Conservation (phyloP, 2,888 invertebrate species). For the Chrysodeixis includens region DNA sequence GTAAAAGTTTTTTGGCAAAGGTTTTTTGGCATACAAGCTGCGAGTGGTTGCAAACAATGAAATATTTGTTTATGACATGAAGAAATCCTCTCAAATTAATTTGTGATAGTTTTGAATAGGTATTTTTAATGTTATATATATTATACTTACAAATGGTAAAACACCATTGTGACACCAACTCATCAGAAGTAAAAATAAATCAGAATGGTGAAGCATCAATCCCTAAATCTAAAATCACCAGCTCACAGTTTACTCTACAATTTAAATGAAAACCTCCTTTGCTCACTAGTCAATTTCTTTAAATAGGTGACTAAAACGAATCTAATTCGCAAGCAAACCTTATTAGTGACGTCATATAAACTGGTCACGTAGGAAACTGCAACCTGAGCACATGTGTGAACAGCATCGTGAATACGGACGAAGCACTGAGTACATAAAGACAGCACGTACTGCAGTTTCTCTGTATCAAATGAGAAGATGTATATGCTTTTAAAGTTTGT, state of each 20-base stretch:
- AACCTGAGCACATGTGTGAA: slow-evolving; percentile 3
- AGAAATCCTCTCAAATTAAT: too few species aligned
- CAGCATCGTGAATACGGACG: background rate
- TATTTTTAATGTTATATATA: too few species aligned
- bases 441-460: slow-evolving; percentile 1
- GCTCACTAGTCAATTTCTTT: background rate
- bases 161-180: too few species aligned
- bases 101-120: too few species aligned
- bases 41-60: too few species aligned
- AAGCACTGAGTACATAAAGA: background rate
- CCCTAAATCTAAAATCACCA: background rate
- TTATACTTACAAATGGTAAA: too few species aligned
- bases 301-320: slow-evolving; percentile 4
- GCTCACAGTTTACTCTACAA: background rate
- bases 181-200: too few species aligned
- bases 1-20: too few species aligned
- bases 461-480: slow-evolving; percentile 1
- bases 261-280: background rate
- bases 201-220: too few species aligned
- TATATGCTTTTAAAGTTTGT: background rate
- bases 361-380: background rate
- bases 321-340: background rate
- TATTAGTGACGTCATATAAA: background rate
- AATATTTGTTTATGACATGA: too few species aligned
- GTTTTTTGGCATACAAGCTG: too few species aligned